Base-by-base conservation (phyloP, 1,140 invertebrate species). In the Tetragnatha versicolor region DNA sequence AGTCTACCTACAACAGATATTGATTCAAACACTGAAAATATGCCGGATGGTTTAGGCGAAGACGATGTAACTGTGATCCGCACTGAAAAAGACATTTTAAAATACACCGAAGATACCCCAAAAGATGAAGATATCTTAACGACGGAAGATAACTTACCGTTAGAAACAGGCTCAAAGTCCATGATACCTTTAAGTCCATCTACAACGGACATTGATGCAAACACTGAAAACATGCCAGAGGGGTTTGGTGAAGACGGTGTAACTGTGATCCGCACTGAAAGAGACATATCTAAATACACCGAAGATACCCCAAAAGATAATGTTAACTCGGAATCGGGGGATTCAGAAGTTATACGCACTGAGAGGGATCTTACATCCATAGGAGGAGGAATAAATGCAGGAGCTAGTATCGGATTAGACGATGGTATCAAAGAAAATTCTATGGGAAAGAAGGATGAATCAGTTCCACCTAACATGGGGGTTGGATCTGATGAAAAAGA, bases 331-430 rank as follows among this genome's bases (percentile, higher is more conserved):
- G 22, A 53, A 25, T 20, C 17, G 4, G 12, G 10, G 5, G 47
- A 53, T 3, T 31, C 5, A 14, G 53, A 58, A 17, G 22, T 73
- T 51, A 63, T 75, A 22, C 55, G 72, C 7, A 75, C 72, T 14
- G 72, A 75, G 63, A 75, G 72, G 49, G 72, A 75, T 22, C 14
- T 75, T 17, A 20, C 25, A 1, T 33, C 58, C 2, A 25, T 45
- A 10, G 53, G 27, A 9, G 31, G 27, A 49, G 58, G 49, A 35
- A 3, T n/a, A 0, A 1, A 0, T 25, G 25, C 2, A 22, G 17
- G 17, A 42, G 7, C 39, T 42, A 42, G 39, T 42, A 9, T 17
- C 17, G 39, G 39, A 42, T 39, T 22, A 22, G n/a, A 20, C 27
- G 27, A 9, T n/a, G 27, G 25, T 42, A 5, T 1, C 1, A 20